A percentile compares a stretch with the other conserved stretches of the same genome.
phyloP scores from a whole-genome alignment of 1,140 invertebrate genomes.

The Anagrus nilaparvatae region DNA sequence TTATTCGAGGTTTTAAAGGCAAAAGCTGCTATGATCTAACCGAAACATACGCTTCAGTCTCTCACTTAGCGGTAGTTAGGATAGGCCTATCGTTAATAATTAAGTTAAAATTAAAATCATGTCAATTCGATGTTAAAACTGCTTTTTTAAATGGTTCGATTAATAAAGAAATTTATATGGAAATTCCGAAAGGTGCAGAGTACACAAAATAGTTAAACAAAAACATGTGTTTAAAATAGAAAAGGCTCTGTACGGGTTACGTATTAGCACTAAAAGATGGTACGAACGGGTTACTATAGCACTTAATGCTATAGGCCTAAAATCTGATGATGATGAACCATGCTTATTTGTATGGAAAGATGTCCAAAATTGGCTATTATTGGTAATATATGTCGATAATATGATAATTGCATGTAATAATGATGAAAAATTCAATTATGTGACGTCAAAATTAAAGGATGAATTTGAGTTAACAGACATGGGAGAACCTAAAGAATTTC shows the following conservation, averaged over 20 bases:
- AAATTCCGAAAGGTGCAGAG: background rate
- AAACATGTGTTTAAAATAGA: background rate
- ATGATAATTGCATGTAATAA: slow-evolving; percentile 4
- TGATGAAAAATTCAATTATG: background rate
- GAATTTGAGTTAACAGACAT: slow-evolving; percentile 13
- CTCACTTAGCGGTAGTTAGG: too few species aligned
- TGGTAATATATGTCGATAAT: slow-evolving; percentile 8
- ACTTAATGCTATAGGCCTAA: too few species aligned
- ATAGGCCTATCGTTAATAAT: too few species aligned
- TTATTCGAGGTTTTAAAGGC: too few species aligned
- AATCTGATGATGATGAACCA: too few species aligned
- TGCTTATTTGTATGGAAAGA: slow-evolving; percentile 2
- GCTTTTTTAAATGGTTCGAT: background rate
- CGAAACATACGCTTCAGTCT: too few species aligned
- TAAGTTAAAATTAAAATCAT: too few species aligned
- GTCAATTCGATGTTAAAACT: too few species aligned
- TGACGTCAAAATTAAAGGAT: background rate
- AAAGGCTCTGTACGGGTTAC: background rate
- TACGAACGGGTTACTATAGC: too few species aligned
- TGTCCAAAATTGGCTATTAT: background rate
- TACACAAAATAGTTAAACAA: background rate
- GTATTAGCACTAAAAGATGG: too few species aligned
- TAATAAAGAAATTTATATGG: slow-evolving; percentile 1
- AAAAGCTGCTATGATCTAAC: too few species aligned
- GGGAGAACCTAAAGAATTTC: slow-evolving; percentile 8